Percentiles rank a stretch among this genome's conserved stretches.
Conservation (phyloP, 2,888 invertebrate species). For the Limulus polyphemus region DNA sequence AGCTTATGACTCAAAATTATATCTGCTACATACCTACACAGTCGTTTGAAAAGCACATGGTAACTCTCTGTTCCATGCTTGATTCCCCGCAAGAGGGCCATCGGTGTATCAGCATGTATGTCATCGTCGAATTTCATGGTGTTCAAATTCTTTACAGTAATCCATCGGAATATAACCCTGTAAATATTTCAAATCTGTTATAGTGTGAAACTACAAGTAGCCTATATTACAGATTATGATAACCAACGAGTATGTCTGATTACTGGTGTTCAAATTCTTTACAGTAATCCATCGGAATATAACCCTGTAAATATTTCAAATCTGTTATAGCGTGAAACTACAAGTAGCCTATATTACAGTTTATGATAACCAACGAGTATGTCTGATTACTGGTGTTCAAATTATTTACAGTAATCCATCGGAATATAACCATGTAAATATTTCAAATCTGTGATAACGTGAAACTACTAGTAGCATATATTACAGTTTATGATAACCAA, state of each 20-base stretch:
- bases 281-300: slow-evolving; percentile 99
- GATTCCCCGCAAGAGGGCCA: slow-evolving; percentile 70
- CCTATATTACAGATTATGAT: too few species aligned
- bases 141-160: slow-evolving; percentile 95
- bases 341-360: too few species aligned
- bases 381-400: slow-evolving; percentile 53
- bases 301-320: slow-evolving; percentile 43
- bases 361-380: too few species aligned
- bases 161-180: slow-evolving; percentile 93
- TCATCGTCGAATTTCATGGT: slow-evolving; percentile 93
- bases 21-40: slow-evolving; percentile 60
- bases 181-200: background rate
- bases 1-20: too few species aligned
- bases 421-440: slow-evolving; percentile 64
- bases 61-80: slow-evolving; percentile 98
- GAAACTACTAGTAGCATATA: too few species aligned
- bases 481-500: too few species aligned
- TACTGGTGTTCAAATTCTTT: slow-evolving; percentile 77
- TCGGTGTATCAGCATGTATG: slow-evolving; percentile 69
- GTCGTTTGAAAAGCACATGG: slow-evolving; percentile 90
- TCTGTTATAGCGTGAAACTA: too few species aligned
- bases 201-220: too few species aligned
- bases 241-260: too few species aligned
- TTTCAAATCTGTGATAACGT: too few species aligned
- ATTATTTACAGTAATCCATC: slow-evolving; percentile 98